A percentile compares a stretch with the other conserved stretches of the same genome.
phyloP scores from a whole-genome alignment of 2,888 invertebrate species.

The Sinhomidia bicolor region DNA sequence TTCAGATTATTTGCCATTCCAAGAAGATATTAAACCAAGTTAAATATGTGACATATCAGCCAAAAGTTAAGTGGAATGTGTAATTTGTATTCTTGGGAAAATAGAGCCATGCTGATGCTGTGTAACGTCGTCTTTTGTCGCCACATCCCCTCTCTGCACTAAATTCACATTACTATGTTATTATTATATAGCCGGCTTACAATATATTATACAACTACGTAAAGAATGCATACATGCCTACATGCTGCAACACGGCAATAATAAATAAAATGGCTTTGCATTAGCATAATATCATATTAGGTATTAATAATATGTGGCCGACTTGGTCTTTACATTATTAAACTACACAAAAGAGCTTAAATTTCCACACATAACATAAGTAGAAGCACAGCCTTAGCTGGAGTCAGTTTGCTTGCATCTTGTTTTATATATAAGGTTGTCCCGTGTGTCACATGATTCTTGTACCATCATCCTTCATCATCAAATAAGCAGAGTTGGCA shows the following conservation, averaged over 20 bases:
- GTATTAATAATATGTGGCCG: background rate
- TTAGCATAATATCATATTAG: background rate
- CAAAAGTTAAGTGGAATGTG: constrained; percentile 44
- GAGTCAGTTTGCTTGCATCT: no score
- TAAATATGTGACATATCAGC: constrained; percentile 31
- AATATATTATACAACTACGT: no score
- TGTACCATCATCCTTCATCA: no score
- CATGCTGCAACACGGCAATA: no score
- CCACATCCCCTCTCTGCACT: background rate
- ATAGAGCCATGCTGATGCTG: background rate
- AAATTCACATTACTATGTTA: no score
- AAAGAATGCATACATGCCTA: no score
- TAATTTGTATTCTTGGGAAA: background rate
- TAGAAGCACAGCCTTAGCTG: no score
- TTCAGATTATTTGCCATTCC: constrained; percentile 52
- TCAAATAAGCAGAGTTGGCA: background rate
- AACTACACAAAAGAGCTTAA: no score
- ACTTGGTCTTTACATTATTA: background rate
- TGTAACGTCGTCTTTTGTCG: background rate
- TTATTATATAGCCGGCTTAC: no score
- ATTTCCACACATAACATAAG: no score
- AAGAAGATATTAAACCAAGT: constrained; percentile 39
- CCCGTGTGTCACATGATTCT: background rate
- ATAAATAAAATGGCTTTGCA: no score
- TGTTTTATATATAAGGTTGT: background rate